These are phyloP conservation scores for Picus viridis DNA, from an alignment of 2,797 vertebrate genomes.

Conservation along the genomic window DNA sequence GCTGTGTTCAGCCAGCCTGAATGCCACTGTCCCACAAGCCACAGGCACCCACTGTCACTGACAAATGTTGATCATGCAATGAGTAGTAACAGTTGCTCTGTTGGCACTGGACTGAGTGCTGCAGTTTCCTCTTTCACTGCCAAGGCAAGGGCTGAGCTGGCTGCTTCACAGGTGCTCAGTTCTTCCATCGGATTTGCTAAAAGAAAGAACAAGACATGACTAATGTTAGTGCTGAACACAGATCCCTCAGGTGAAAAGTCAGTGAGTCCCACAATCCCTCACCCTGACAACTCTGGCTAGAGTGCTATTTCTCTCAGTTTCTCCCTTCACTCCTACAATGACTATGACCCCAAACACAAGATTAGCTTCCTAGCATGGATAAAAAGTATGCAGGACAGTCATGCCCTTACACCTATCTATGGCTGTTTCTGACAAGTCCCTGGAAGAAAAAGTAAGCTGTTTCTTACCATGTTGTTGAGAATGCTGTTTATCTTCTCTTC, in stretches of 20 bases:
- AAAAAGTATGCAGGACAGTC: neutral
- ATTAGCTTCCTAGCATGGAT: neutral
- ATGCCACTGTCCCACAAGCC: neutral
- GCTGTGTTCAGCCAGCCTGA: constrained; percentile 13
- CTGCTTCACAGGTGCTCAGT: constrained; percentile 77
- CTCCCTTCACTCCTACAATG: neutral
- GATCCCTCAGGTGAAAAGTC: neutral
- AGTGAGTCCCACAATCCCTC: neutral
- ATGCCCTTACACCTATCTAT: neutral
- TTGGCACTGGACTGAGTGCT: neutral
- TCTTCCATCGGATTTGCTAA: constrained; percentile 97
- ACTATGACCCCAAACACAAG: neutral
- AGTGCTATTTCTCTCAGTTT: neutral
- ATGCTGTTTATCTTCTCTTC: constrained; percentile 88
- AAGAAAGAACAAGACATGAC: constrained; percentile 28
- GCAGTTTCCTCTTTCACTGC: constrained; percentile 37
- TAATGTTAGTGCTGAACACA: neutral
- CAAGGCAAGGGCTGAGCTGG: constrained; percentile 23
- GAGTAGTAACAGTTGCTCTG: constrained; percentile 21
- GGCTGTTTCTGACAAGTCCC: neutral
- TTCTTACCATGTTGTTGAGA: constrained; percentile 85
- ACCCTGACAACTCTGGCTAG: neutral
- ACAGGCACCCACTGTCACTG: neutral
- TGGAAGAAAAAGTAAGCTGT: neutral
- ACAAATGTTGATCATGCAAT: neutral